Percentiles rank a stretch among this genome's conserved stretches.
These are phyloP conservation scores for Pica pica DNA, from an alignment of 2,113 vertebrate species.

Conservation along the genomic window DNA sequence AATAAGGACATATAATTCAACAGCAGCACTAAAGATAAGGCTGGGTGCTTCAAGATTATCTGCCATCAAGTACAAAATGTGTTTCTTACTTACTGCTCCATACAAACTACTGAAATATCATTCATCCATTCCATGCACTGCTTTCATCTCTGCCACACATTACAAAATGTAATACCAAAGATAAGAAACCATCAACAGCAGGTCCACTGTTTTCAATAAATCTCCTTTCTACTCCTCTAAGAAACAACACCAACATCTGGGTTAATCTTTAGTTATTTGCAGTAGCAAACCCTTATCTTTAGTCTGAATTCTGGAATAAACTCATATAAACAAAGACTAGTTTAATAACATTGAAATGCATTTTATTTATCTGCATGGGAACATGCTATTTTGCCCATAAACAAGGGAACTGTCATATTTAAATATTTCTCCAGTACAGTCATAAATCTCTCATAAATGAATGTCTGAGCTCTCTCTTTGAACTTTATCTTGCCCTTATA, in stretches of 20 bases:
- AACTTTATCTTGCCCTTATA: conserved; percentile 31
- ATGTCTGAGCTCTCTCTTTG: conserved; percentile 23
- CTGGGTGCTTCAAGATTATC: neutral
- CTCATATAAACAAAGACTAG: conserved; percentile 32
- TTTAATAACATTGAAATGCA: conserved; percentile 14
- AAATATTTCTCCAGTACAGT: conserved; percentile 31
- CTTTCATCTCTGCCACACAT: conserved; percentile 17
- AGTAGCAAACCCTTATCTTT: conserved; percentile 31
- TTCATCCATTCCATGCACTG: neutral
- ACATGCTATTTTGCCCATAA: conserved; percentile 5
- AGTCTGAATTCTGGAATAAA: conserved; percentile 30
- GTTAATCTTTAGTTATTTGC: conserved; percentile 3
- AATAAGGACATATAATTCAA: neutral
- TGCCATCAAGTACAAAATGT: neutral
- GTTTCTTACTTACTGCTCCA: neutral
- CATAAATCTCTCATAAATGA: conserved; percentile 18
- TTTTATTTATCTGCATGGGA: conserved; percentile 44
- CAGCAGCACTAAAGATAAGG: neutral
- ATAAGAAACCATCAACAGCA: conserved; percentile 27
- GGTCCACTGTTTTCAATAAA: neutral
- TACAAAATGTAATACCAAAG: neutral
- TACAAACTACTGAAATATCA: neutral
- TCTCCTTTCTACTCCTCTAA: neutral
- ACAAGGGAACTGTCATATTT: conserved; percentile 27
- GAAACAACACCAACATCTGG: neutral